Evolutionary conservation across 2,113 vertebrate genomes (phyloP).

Genomic region (Paramormyrops kingsleyae): DNA sequence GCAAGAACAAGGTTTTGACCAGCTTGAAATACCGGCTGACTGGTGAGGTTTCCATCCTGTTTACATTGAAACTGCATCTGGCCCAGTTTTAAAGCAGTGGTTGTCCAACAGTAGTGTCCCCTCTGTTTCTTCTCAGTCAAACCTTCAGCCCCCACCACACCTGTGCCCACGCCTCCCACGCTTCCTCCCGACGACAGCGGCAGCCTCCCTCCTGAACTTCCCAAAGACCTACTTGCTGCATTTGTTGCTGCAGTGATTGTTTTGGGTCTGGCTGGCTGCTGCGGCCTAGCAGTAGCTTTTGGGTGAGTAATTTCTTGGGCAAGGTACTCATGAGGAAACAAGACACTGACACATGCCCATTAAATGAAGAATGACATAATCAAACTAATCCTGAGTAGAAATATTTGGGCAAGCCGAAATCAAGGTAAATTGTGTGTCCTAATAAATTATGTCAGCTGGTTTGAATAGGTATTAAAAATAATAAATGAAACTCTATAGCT

Average conservation of each 20-base stretch:
- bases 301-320: constrained; percentile 40
- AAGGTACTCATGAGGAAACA: not conserved
- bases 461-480: not conserved
- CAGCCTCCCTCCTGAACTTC: constrained; percentile 4
- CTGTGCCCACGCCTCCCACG: constrained; percentile 34
- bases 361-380: not conserved
- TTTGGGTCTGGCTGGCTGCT: constrained; percentile 40
- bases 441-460: not conserved
- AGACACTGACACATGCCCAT: not conserved
- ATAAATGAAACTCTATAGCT: constrained; percentile 2
- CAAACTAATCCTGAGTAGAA: not conserved
- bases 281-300: constrained; percentile 38
- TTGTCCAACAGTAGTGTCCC: no score
- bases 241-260: constrained; percentile 39
- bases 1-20: no score
- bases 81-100: no score
- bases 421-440: not conserved
- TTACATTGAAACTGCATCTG: no score
- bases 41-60: no score
- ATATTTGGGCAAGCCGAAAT: not conserved
- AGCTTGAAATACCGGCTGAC: no score
- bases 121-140: constrained; percentile 40
- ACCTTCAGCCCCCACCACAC: constrained; percentile 18
- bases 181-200: constrained; percentile 28
- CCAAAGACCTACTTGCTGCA: constrained; percentile 29